Base-by-base conservation (phyloP, 2,797 vertebrate species). In the Epinephelus coioides region DNA sequence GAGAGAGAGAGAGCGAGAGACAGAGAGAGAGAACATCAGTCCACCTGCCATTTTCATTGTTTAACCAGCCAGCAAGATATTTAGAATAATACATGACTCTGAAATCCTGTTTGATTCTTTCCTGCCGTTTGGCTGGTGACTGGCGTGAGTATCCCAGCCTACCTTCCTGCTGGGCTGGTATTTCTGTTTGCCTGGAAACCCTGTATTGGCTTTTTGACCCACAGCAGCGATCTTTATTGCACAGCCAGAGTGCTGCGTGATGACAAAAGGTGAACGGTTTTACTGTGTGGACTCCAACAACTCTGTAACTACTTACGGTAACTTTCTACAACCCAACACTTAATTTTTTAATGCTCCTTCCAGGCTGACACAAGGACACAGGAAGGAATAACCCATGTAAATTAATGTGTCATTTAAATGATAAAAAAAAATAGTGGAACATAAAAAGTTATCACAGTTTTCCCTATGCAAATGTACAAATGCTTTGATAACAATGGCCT, bases 131-230 rank as follows among this genome's bases (percentile, higher is more conserved):
- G 25, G 68, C 66, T 51, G 67, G 50, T 50, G 77, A 75, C 78
- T 69, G 67, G 55, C 74, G 71, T 80, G 61, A 61, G 59, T 80
- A 90, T 86, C 79, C 74, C 81, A 76, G 85, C 86, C 19, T 43
- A 61, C 65, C 66, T 78, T 80, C 82, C 82, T 75, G 81, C 86
- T 78, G 85, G 78, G 76, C 66, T 81, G 78, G 78, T 86, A 83
- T 90, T 89, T 85, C 50, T 75, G 51, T 88, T 78, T 81, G 70
- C 86, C 78, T 79, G 66, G 55, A 86, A 79, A 78, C 63, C 17
- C 25, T 18, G 61, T 76, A 57, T 84, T 21, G 57, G 75, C 69
- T 64, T 81, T 81, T 81, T 83, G 76, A 89, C 70, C 76, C 69
- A 71, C 65, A 78, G 71, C 78, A 83, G 75, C 21, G 74, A 84